These are phyloP conservation scores for Lycaon pictus DNA, from an alignment of 2,113 vertebrate species.

Conservation along the genomic window DNA sequence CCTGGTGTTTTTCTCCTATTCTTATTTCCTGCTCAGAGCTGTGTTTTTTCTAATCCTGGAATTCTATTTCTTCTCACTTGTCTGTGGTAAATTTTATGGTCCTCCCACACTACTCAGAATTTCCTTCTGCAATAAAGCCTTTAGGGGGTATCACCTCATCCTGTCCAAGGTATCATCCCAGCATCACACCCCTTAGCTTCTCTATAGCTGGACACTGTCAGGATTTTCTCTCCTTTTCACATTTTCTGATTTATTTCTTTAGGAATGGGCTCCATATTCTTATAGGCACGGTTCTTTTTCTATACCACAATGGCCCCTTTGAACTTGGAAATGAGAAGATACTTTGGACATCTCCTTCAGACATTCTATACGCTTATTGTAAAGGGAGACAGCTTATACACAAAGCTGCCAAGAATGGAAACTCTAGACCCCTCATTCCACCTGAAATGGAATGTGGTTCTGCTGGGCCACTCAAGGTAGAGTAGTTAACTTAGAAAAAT, in stretches of 20 bases:
- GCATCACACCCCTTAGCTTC: neutral
- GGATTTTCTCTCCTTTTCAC: neutral
- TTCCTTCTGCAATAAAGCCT: neutral
- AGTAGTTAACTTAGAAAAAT: neutral
- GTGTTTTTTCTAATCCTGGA: neutral
- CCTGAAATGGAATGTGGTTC: neutral
- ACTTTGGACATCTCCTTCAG: neutral
- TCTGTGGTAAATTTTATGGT: neutral
- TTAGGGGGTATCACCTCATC: neutral
- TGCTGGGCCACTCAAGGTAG: neutral
- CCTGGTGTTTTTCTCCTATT: neutral
- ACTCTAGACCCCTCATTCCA: neutral
- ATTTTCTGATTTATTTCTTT: neutral
- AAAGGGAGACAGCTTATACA: neutral
- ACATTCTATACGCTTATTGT: neutral
- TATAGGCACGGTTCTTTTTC: neutral
- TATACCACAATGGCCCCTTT: neutral
- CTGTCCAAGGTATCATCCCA: neutral
- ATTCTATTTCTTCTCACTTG: neutral
- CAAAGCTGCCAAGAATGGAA: neutral
- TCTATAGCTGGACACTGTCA: neutral
- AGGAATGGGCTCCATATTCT: neutral
- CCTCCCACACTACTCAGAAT: neutral
- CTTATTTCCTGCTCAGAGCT: neutral
- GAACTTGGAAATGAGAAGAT: neutral